These are phyloP conservation scores for Phymanthus crucifer DNA, from an alignment of 92 coral and sea anemone genomes.

Conservation along the genomic window DNA sequence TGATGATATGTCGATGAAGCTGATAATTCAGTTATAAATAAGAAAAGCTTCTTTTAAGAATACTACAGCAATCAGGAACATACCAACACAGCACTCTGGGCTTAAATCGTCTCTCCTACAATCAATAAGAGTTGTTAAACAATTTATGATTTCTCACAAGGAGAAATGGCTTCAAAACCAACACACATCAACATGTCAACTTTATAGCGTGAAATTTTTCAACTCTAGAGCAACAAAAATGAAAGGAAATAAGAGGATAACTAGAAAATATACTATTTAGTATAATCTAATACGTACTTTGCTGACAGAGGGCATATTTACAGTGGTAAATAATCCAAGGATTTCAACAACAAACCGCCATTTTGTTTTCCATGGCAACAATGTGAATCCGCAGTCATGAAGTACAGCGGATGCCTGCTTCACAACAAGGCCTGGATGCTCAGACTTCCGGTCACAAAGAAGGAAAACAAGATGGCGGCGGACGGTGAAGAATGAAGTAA, in stretches of 20 bases:
- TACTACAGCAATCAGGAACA: neutral
- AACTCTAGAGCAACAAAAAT: neutral
- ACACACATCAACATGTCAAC: neutral
- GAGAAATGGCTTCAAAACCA: neutral
- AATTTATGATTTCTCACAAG: neutral
- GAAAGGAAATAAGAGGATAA: neutral
- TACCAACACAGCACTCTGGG: slow-evolving; percentile 82
- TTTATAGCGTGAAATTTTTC: neutral
- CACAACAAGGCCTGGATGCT: slow-evolving; percentile 54
- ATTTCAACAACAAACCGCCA: slow-evolving; percentile 43
- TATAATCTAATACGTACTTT: slow-evolving; percentile 32
- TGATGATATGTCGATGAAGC: neutral
- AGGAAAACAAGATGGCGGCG: slow-evolving; percentile 51
- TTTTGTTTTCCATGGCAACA: slow-evolving; percentile 74
- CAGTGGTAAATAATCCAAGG: neutral
- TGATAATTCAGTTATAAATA: neutral
- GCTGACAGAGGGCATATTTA: slow-evolving; percentile 66
- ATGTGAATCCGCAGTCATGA: slow-evolving; percentile 50
- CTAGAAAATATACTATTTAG: neutral
- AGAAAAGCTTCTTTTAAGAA: neutral
- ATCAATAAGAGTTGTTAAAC: neutral
- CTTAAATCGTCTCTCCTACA: slow-evolving; percentile 59
- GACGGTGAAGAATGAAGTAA: neutral
- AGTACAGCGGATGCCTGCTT: slow-evolving; percentile 13
- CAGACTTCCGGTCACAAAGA: neutral